Conservation (phyloP, 2,113 vertebrate species). For the Oreochromis niloticus region DNA sequence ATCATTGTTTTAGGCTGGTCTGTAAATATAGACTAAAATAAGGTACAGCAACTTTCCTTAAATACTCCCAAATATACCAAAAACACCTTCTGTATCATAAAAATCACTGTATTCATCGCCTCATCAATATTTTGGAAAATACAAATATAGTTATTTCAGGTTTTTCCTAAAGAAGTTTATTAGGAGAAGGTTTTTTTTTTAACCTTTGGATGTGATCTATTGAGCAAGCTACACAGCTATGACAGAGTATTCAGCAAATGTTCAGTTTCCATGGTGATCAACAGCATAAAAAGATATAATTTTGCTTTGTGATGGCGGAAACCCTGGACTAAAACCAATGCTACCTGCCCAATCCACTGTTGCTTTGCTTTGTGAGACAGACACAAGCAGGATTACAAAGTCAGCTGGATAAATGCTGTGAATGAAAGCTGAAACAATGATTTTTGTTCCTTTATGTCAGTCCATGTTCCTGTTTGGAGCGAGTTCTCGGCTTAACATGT, state of each 20-base stretch:
- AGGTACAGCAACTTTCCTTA: background rate
- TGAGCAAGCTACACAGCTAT: background rate
- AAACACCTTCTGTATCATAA: background rate
- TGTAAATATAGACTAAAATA: background rate
- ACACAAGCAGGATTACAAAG: slow-evolving; percentile 27
- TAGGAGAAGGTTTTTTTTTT: background rate
- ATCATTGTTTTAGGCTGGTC: background rate
- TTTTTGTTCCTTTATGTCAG: background rate
- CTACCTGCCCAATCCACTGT: background rate
- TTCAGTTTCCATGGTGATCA: slow-evolving; percentile 23
- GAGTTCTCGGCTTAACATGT: background rate
- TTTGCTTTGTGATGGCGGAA: background rate
- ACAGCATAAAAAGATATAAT: background rate
- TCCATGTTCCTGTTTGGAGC: background rate
- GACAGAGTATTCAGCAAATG: background rate
- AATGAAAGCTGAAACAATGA: background rate
- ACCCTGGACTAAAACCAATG: slow-evolving; percentile 1
- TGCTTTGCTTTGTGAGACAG: slow-evolving; percentile 38
- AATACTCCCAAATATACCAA: background rate
- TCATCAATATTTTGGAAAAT: background rate
- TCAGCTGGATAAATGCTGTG: slow-evolving; percentile 18
- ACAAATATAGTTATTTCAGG: background rate
- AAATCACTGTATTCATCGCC: background rate
- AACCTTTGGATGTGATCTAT: background rate
- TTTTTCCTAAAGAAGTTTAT: background rate